phyloP scores from a whole-genome alignment of 2,113 vertebrate genomes.

The Penelope pileata region DNA sequence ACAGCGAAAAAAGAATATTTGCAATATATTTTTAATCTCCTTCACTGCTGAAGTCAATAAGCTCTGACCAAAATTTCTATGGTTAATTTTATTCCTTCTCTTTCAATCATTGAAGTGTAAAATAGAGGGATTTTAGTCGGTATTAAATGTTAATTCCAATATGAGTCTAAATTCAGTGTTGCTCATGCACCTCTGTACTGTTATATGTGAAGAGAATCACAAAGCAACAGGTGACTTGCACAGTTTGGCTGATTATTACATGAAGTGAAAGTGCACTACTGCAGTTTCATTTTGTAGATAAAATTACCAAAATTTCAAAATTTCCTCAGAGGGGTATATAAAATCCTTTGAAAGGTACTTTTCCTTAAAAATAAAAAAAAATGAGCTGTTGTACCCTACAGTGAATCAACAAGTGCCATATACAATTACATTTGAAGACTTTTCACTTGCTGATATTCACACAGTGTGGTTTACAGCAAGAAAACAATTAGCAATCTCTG shows the following conservation, averaged over 20 bases:
- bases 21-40: background rate
- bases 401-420: background rate
- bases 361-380: background rate
- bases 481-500: background rate
- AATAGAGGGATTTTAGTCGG: background rate
- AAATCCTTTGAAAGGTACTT: background rate
- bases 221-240: background rate
- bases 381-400: background rate
- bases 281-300: background rate
- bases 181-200: background rate
- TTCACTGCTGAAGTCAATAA: background rate
- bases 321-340: background rate
- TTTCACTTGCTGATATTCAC: background rate
- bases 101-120: background rate
- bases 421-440: background rate
- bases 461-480: background rate
- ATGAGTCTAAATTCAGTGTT: background rate
- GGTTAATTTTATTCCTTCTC: background rate
- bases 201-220: background rate
- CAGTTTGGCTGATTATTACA: background rate
- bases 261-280: background rate
- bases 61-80: background rate
- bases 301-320: background rate
- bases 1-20: background rate
- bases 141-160: background rate